Conservation (phyloP, 2,888 invertebrate species). For the Lottia scabra region DNA sequence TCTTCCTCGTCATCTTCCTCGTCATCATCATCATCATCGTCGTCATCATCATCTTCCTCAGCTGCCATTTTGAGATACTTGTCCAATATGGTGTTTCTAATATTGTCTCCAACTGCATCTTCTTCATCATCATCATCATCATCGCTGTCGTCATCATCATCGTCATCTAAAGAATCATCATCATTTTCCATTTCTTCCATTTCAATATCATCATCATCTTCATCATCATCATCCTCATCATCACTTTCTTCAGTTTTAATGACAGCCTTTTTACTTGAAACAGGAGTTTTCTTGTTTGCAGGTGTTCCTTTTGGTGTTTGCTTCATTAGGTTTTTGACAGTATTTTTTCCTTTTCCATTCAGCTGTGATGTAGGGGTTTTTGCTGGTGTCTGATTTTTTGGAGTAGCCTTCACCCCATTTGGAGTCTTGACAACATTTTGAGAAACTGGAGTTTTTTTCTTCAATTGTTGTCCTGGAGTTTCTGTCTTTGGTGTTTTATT, state of each 20-base stretch:
- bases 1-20: no score
- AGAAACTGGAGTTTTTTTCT: neutral
- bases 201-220: neutral
- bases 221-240: neutral
- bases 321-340: neutral
- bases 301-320: neutral
- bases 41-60: neutral
- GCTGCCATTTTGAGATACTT: conserved; percentile 3
- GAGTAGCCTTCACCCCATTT: neutral
- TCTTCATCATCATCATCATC: conserved; percentile 16
- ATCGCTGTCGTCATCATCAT: conserved; percentile 11
- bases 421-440: neutral
- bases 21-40: conserved; percentile 20
- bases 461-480: neutral
- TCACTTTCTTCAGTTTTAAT: neutral
- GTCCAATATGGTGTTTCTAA: neutral
- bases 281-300: neutral
- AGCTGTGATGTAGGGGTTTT: neutral
- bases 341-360: neutral
- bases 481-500: neutral
- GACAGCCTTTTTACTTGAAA: neutral
- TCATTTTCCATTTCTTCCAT: neutral
- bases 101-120: conserved; percentile 7
- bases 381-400: conserved; percentile 1
- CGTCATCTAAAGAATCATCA: conserved; percentile 4